Evolutionary conservation across 2,888 invertebrate genomes (phyloP), one percentile per base, ranked within the genome.

Genomic region (Augochlorella aurata): DNA sequence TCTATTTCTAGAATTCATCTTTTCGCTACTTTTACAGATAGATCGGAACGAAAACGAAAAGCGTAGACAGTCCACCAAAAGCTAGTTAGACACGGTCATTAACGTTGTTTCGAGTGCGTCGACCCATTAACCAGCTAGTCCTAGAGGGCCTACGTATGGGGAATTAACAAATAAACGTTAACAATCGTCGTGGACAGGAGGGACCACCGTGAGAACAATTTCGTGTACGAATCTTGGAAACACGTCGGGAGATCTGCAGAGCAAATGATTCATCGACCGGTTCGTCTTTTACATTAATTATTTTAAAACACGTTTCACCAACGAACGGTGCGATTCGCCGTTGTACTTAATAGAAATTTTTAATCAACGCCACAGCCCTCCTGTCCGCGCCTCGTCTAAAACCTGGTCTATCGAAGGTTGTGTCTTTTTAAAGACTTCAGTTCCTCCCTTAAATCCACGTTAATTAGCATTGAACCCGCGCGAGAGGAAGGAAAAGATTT

Each of bases 1-100:
- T 74, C 81, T 82, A 84, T 85, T 82, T 73, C 45, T 88, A 87
- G 88, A 77, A 79, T 38, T 79, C 70, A 74, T 83, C 54, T 74
- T 76, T 79, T 84, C 61, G 73, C 73, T 82, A 69, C 74, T 82
- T 54, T 70, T 12, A 49, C 47, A 63, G 72, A 52, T 63, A 76
- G 78, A 76, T 61, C 81, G 58, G 74, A 68, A 58, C 47, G 75
- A 74, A 66, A 49, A 18, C 67, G 61, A 73, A 74, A 66, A 49
- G 16, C 67, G 61, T 75, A 74, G 75, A 73, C 70, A 74, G 84
- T 85, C 78, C 76, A 74, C 65, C 74, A 74, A 72, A 65, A 69
- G 14, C 61, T 54, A 63, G 67, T 38, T 49, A 52, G 44, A 44
- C 65, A 54, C 75, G 69, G 61, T 49, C 67, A 74, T 71, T 61